phyloP scores from a whole-genome alignment of 1,140 invertebrate genomes.

The Hirudo medicinalis region DNA sequence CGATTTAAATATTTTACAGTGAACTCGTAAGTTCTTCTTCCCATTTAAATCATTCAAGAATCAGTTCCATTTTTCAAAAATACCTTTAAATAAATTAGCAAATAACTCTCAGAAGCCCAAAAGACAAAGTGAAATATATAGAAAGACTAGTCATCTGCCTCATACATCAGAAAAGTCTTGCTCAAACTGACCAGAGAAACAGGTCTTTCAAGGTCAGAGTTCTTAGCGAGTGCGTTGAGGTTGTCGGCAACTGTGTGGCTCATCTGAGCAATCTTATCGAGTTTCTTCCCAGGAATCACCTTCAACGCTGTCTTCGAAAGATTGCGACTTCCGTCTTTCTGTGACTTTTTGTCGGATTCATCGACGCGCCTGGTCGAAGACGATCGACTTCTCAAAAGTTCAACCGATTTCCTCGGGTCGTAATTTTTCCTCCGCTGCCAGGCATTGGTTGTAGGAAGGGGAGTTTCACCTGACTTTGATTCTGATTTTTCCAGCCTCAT shows the following conservation, averaged over 20 bases:
- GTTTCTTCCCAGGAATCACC: not conserved
- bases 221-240: conserved; percentile 10
- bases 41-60: no score
- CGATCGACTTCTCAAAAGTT: not conserved
- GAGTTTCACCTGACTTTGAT: not conserved
- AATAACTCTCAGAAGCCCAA: no score
- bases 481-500: conserved; percentile 13
- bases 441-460: not conserved
- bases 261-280: conserved; percentile 15
- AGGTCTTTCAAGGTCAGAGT: conserved; percentile 2
- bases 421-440: conserved; percentile 13
- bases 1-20: no score
- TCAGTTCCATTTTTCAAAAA: no score
- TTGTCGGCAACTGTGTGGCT: conserved; percentile 16
- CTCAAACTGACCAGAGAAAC: conserved; percentile 8
- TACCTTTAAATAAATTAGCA: no score
- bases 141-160: no score
- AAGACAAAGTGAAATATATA: no score
- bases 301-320: not conserved
- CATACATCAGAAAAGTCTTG: no score
- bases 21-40: no score
- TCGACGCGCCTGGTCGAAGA: not conserved
- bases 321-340: not conserved
- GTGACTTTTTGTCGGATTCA: not conserved
- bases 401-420: conserved; percentile 9